Conservation (phyloP, 2,797 vertebrate species). For the Gymnothorax javanicus region DNA sequence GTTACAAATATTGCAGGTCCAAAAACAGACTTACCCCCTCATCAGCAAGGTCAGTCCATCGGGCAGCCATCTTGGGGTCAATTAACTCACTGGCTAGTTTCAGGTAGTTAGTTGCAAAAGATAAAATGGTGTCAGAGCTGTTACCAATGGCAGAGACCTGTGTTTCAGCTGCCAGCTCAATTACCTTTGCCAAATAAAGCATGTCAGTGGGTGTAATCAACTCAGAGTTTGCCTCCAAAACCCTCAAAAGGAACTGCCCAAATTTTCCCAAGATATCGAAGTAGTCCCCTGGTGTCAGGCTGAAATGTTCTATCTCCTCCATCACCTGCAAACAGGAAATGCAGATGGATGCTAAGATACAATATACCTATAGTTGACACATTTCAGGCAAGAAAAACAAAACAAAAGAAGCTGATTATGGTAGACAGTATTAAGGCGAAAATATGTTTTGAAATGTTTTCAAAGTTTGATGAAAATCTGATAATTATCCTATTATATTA, state of each 20-base stretch:
- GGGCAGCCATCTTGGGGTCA: slow-evolving; percentile 58
- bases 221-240: slow-evolving; percentile 52
- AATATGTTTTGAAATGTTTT: no score
- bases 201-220: slow-evolving; percentile 65
- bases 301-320: slow-evolving; percentile 49
- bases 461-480: not conserved
- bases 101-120: slow-evolving; percentile 69
- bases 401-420: not conserved
- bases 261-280: slow-evolving; percentile 55
- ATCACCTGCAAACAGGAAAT: slow-evolving; percentile 49
- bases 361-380: not conserved
- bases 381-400: not conserved
- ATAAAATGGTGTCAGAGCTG: slow-evolving; percentile 58
- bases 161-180: slow-evolving; percentile 52
- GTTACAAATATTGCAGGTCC: not conserved
- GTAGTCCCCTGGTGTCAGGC: slow-evolving; percentile 49
- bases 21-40: slow-evolving; percentile 59
- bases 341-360: not conserved
- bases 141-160: slow-evolving; percentile 36
- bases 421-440: not conserved
- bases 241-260: slow-evolving; percentile 54
- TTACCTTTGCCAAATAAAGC: slow-evolving; percentile 62
- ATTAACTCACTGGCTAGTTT: slow-evolving; percentile 70
- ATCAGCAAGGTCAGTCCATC: slow-evolving; percentile 64
- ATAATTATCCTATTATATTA: not conserved